These are phyloP conservation scores for Parthenolecanium corni DNA, from an alignment of 2,888 invertebrate species.

Conservation along the genomic window DNA sequence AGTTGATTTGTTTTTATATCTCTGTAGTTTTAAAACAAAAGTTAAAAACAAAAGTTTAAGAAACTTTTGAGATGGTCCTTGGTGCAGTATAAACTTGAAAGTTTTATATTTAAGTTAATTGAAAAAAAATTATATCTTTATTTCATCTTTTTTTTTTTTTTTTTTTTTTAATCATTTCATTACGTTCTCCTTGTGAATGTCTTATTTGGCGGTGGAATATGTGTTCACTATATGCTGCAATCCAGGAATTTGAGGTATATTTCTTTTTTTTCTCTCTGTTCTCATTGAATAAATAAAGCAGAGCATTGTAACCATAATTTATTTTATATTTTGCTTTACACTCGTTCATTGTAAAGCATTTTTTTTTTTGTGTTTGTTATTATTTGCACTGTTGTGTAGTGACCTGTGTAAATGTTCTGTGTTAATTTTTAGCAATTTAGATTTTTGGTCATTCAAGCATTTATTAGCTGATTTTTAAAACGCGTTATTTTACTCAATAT, in stretches of 20 bases:
- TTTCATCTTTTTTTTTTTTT: no score
- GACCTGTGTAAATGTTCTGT: conserved; percentile 28
- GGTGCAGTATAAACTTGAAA: conserved; percentile 36
- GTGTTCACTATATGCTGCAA: conserved; percentile 40
- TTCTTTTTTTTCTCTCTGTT: conserved; percentile 5
- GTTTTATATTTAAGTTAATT: conserved; percentile 31
- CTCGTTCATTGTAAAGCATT: conserved; percentile 26
- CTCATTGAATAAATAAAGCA: conserved; percentile 11
- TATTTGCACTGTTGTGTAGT: conserved; percentile 28
- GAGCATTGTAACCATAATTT: conserved; percentile 14
- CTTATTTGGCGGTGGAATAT: conserved; percentile 44
- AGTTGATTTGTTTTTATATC: not conserved
- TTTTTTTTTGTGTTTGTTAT: conserved; percentile 26
- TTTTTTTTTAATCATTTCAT: conserved; percentile 44
- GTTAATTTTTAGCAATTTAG: conserved; percentile 23
- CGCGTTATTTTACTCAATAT: conserved; percentile 6
- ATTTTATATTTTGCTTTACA: conserved; percentile 24
- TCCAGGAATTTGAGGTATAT: conserved; percentile 74
- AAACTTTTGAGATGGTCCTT: conserved; percentile 47
- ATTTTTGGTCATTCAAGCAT: conserved; percentile 11
- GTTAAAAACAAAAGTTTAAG: conserved; percentile 35
- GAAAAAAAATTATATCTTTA: conserved; percentile 32
- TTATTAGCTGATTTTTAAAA: conserved; percentile 19
- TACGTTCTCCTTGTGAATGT: conserved; percentile 45
- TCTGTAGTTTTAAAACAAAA: not conserved